Conservation (phyloP, 2,797 vertebrate species). For the Sternotherus odoratus region DNA sequence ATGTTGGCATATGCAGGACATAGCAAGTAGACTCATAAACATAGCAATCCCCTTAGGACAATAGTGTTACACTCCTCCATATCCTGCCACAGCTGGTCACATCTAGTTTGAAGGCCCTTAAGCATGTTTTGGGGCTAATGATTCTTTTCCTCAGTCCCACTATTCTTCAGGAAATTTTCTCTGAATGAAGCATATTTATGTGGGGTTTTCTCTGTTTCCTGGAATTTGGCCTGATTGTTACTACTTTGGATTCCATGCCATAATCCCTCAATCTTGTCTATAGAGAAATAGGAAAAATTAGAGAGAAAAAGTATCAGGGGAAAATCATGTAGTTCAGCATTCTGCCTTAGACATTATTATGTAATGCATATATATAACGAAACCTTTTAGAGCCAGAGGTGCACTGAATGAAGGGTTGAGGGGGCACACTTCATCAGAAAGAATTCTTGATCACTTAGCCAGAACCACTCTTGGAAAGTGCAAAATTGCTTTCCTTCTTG, state of each 20-base stretch:
- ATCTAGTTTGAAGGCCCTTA: background rate
- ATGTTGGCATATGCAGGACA: background rate
- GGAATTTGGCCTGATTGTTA: background rate
- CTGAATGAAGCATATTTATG: background rate
- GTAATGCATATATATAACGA: background rate
- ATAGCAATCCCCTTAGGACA: background rate
- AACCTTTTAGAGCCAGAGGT: background rate
- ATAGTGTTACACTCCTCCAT: background rate
- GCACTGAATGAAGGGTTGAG: background rate
- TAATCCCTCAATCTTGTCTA: background rate
- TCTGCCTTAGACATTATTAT: background rate
- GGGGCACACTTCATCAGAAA: background rate
- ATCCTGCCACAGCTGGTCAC: background rate
- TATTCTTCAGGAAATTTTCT: fast-evolving
- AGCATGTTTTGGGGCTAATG: background rate
- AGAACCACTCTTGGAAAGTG: background rate
- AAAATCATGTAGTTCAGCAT: too few relatives aligned
- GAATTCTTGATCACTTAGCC: background rate
- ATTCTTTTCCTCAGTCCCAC: fast-evolving
- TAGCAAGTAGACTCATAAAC: background rate
- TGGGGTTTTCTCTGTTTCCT: background rate
- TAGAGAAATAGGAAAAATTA: background rate
- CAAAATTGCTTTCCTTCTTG: background rate
- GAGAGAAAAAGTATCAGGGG: background rate
- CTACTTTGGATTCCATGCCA: background rate